Conservation (phyloP, 2,113 vertebrate species). For the Carassius gibelio region DNA sequence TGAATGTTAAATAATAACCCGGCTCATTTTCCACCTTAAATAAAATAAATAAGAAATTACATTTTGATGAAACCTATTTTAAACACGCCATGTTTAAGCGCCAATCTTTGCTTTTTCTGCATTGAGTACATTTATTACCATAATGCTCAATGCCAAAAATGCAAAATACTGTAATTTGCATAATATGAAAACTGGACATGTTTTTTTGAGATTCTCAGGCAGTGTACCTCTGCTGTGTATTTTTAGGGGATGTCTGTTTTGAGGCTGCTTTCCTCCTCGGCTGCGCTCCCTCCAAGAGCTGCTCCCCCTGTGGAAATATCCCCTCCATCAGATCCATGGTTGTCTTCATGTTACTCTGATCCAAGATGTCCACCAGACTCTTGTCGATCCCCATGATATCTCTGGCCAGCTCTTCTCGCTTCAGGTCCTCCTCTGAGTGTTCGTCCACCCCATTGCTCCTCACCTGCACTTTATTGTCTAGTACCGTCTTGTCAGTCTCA, state of each 20-base stretch:
- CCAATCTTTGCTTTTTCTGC: too few species aligned
- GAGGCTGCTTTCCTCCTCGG: conserved; percentile 82
- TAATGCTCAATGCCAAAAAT: background rate
- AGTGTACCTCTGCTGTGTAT: conserved; percentile 78
- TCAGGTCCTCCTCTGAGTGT: conserved; percentile 80
- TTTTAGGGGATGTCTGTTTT: conserved; percentile 78
- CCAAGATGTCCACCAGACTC: conserved; percentile 88
- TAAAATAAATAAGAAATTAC: background rate
- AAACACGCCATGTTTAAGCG: too few species aligned
- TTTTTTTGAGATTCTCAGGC: background rate
- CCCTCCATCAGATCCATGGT: conserved; percentile 97
- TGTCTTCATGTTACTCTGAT: conserved; percentile 87
- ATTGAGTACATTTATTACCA: too few species aligned
- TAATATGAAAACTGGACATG: background rate
- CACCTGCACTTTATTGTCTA: background rate
- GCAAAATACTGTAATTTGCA: background rate
- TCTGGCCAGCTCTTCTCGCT: conserved; percentile 86
- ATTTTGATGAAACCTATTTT: background rate
- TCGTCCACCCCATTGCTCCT: conserved; percentile 11
- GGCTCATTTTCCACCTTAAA: background rate
- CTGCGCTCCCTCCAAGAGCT: conserved; percentile 83
- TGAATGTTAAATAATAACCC: background rate
- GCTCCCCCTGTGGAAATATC: conserved; percentile 87
- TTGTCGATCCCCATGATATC: conserved; percentile 91
- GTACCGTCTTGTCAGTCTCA: conserved; percentile 41